These are phyloP conservation scores for Cyprinus carpio DNA, from an alignment of 2,113 vertebrate species.

Conservation along the genomic window DNA sequence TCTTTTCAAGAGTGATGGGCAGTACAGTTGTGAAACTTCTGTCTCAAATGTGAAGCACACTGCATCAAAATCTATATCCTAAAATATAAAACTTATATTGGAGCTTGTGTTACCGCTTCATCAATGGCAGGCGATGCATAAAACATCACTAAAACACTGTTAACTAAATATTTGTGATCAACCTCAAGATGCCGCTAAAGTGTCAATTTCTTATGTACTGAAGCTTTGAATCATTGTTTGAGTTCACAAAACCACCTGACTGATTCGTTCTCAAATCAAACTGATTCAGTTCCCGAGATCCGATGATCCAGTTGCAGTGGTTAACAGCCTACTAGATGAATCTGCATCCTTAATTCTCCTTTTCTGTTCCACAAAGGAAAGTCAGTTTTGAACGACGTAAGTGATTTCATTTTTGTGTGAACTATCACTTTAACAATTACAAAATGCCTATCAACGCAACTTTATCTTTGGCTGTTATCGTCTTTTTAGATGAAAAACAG, in stretches of 20 bases:
- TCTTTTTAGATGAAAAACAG: background rate
- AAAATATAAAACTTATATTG: background rate
- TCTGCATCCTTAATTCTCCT: background rate
- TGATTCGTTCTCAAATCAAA: background rate
- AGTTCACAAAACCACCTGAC: background rate
- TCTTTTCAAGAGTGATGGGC: background rate
- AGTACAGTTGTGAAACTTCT: background rate
- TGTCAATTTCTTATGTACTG: no score
- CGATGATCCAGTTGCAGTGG: background rate
- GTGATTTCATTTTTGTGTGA: background rate
- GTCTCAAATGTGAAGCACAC: background rate
- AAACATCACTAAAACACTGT: no score
- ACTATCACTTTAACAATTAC: background rate
- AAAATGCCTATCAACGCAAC: constrained; percentile 24
- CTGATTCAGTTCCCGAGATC: background rate
- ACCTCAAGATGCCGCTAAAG: no score
- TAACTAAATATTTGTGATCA: no score
- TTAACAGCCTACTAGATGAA: background rate
- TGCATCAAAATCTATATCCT: background rate
- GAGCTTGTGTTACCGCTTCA: background rate
- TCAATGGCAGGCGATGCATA: background rate
- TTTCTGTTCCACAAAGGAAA: no score
- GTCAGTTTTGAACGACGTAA: background rate
- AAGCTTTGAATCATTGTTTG: background rate
- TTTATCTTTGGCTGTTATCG: background rate